phyloP scores from a whole-genome alignment of 2,797 vertebrate species.

The Chromobotia macracanthus region DNA sequence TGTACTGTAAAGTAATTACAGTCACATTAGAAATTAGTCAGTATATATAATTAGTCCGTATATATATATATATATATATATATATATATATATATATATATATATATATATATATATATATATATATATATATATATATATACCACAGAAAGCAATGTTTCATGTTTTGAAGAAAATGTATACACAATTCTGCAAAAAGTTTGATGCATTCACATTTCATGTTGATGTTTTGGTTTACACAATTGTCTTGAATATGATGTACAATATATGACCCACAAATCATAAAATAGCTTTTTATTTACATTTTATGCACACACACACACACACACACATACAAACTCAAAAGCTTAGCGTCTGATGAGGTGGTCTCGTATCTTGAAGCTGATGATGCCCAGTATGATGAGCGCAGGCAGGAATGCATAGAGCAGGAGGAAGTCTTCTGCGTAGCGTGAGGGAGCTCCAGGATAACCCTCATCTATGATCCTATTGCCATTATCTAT shows the following conservation, averaged over 20 bases:
- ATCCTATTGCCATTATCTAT: constrained; percentile 71
- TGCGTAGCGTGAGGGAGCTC: constrained; percentile 81
- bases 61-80: too few species aligned
- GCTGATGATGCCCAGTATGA: constrained; percentile 82
- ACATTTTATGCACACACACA: background rate
- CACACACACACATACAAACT: background rate
- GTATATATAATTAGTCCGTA: constrained; percentile 6
- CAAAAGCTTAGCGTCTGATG: constrained; percentile 71
- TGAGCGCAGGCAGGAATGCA: constrained; percentile 85
- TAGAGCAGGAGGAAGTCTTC: constrained; percentile 88
- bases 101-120: too few species aligned
- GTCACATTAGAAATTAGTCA: constrained; percentile 5
- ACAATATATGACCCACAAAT: constrained; percentile 4
- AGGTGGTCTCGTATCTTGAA: constrained; percentile 89
- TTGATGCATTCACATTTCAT: background rate
- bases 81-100: too few species aligned
- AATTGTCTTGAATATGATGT: background rate
- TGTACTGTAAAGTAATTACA: constrained; percentile 16
- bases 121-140: too few species aligned
- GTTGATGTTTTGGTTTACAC: background rate
- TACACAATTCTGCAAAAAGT: background rate
- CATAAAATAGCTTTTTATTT: background rate
- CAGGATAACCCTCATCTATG: constrained; percentile 83
- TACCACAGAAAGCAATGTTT: background rate
- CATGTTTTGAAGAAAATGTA: background rate